phyloP scores from a whole-genome alignment of 2,888 invertebrate species.

The Norana najaformis region DNA sequence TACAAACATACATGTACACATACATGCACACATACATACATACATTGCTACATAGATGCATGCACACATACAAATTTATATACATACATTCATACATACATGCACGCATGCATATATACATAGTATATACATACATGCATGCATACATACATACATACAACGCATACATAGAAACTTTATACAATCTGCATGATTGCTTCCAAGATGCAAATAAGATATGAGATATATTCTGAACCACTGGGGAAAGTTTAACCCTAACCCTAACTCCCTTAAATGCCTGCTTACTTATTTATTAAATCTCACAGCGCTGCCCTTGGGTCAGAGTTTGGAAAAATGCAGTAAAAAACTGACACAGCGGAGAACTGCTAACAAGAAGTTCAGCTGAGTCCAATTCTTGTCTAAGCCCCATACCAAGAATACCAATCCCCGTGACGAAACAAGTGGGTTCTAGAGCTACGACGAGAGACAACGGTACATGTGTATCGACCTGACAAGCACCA shows the following conservation, averaged over 20 bases:
- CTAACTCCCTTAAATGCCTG: background rate
- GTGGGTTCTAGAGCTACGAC: background rate
- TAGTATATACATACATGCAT: background rate
- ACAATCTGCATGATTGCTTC: too few species aligned
- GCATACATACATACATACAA: background rate
- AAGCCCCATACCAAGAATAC: background rate
- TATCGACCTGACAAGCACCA: background rate
- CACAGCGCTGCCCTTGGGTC: background rate
- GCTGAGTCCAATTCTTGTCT: background rate
- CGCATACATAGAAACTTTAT: background rate
- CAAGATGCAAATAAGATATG: too few species aligned
- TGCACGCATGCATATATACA: too few species aligned
- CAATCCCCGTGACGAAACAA: constrained; percentile 5
- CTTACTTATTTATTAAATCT: background rate
- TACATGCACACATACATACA: background rate
- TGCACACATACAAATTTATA: background rate
- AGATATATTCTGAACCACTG: background rate
- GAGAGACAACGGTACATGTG: background rate
- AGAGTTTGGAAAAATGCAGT: background rate
- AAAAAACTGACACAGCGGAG: background rate
- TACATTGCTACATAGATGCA: background rate
- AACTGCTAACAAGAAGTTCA: background rate
- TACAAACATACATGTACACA: too few species aligned
- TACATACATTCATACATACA: too few species aligned
- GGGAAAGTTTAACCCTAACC: too few species aligned